phyloP scores from a whole-genome alignment of 2,888 invertebrate species.

The Bursaphelenchus okinawaensis region DNA sequence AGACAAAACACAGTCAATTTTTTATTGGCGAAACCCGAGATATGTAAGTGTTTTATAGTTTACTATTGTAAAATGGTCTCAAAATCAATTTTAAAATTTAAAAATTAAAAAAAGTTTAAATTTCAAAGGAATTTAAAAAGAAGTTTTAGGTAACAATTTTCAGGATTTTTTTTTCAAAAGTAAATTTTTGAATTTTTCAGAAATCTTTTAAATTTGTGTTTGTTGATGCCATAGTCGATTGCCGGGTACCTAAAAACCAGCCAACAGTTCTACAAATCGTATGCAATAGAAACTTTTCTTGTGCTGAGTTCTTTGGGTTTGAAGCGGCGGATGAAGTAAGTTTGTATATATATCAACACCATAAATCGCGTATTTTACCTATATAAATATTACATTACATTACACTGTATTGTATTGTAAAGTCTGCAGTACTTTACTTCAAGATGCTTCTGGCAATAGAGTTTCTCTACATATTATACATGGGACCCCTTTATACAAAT shows the following conservation, averaged over 20 bases:
- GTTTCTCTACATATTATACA: too few relatives aligned
- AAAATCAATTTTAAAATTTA: too few relatives aligned
- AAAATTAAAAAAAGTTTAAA: neutral
- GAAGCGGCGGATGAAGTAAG: slow-evolving; percentile 11
- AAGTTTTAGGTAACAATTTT: neutral
- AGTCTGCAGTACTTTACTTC: too few relatives aligned
- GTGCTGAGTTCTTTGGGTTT: slow-evolving; percentile 28
- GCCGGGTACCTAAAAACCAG: slow-evolving; percentile 17
- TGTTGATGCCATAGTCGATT: slow-evolving; percentile 36
- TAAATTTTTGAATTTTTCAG: too few relatives aligned
- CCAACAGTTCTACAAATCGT: slow-evolving; percentile 27
- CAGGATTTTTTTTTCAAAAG: neutral
- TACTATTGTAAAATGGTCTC: too few relatives aligned
- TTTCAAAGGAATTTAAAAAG: neutral
- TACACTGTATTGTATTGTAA: too few relatives aligned
- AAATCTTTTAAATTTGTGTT: slow-evolving; percentile 17
- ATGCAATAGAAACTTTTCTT: slow-evolving; percentile 33
- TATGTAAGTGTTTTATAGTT: neutral
- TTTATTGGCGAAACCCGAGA: neutral
- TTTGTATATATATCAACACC: neutral
- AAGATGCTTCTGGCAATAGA: too few relatives aligned
- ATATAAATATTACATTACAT: too few relatives aligned
- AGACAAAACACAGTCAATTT: neutral
- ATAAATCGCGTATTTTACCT: neutral
- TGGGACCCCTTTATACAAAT: too few relatives aligned